Evolutionary conservation across 1,140 invertebrate genomes (phyloP).

Genomic region (Megalonaias nervosa): DNA sequence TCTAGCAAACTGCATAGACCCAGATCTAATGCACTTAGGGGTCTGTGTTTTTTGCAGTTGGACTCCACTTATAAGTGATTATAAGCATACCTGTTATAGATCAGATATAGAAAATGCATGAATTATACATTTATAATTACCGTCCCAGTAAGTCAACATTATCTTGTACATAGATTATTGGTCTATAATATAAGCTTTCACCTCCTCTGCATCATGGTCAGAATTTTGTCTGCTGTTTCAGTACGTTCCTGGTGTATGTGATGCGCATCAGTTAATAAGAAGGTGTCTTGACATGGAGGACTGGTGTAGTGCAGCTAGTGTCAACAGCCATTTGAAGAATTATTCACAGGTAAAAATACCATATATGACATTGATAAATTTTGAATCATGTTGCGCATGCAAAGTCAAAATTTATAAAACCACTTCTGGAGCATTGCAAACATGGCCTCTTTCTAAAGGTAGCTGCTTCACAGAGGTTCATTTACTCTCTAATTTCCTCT

Average conservation of each 20-base stretch:
- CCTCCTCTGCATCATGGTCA: no score
- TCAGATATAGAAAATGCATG: not conserved
- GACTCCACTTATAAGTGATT: no score
- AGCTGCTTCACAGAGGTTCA: no score
- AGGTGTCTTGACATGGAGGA: slow-evolving; percentile 48
- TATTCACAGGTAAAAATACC: slow-evolving; percentile 44
- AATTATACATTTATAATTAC: not conserved
- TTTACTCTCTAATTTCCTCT: no score
- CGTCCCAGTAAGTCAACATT: not conserved
- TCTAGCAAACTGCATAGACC: no score
- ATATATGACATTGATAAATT: not conserved
- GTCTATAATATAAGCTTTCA: not conserved
- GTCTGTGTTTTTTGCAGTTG: no score
- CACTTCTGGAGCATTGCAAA: no score
- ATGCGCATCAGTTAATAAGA: slow-evolving; percentile 38
- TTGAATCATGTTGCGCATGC: not conserved
- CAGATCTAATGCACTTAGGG: no score
- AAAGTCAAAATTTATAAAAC: no score
- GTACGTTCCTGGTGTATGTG: slow-evolving; percentile 43
- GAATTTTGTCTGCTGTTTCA: slow-evolving; percentile 25
- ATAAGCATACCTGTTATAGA: not conserved
- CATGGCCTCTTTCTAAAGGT: no score
- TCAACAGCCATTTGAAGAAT: slow-evolving; percentile 32
- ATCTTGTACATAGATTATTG: not conserved
- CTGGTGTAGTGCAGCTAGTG: slow-evolving; percentile 50